Percentiles rank a stretch among this genome's conserved stretches.
phyloP scores from a whole-genome alignment of 2,888 invertebrate genomes.

The Brenthis daphne region DNA sequence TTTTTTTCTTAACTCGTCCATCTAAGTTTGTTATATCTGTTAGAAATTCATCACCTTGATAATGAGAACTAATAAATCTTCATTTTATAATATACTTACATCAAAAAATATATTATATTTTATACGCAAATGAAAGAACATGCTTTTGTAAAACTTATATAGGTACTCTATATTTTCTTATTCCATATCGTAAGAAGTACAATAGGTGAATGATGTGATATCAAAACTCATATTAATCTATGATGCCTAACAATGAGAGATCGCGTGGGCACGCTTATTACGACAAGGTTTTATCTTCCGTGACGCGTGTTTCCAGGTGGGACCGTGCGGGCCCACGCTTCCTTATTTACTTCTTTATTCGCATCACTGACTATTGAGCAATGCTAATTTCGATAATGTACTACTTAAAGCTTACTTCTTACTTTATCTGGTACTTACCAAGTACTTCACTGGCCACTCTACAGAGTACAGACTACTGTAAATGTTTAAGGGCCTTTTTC shows the following conservation, averaged over 20 bases:
- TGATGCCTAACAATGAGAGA: neutral
- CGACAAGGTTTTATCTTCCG: slow-evolving; percentile 52
- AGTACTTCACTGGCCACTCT: neutral
- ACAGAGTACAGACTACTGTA: too few relatives aligned
- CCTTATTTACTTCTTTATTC: slow-evolving; percentile 60
- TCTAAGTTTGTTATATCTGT: too few relatives aligned
- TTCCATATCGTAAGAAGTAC: neutral
- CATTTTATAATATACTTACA: too few relatives aligned
- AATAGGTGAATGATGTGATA: neutral
- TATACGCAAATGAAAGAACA: too few relatives aligned
- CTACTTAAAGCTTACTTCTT: neutral
- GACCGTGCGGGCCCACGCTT: slow-evolving; percentile 64
- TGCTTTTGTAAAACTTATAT: too few relatives aligned
- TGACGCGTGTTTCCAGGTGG: slow-evolving; percentile 47
- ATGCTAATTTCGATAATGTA: slow-evolving; percentile 18
- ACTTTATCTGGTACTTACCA: neutral
- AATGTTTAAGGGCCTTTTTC: too few relatives aligned
- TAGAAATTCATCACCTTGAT: too few relatives aligned
- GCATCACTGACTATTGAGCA: slow-evolving; percentile 41
- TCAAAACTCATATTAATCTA: slow-evolving; percentile 7
- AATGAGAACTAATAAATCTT: too few relatives aligned
- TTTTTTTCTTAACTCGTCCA: too few relatives aligned
- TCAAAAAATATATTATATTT: too few relatives aligned
- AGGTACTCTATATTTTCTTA: neutral
- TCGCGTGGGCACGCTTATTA: slow-evolving; percentile 19